Conservation (phyloP, 2,888 invertebrate genomes). For the Sicus ferrugineus region DNA sequence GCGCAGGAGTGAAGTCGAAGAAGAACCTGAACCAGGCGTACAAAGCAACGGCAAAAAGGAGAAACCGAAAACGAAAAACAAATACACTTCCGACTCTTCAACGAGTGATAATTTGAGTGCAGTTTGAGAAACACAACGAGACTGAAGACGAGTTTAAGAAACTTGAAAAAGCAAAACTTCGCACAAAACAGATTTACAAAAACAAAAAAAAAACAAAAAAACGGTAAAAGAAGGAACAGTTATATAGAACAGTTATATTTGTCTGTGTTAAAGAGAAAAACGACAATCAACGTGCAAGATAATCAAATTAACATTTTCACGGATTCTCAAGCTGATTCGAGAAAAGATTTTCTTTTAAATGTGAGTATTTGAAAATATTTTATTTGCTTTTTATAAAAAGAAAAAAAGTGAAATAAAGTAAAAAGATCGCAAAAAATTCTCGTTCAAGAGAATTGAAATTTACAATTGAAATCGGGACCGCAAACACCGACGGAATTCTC, state of each 20-base stretch:
- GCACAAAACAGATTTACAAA: neutral
- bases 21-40: slow-evolving; percentile 10
- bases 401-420: neutral
- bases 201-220: slow-evolving; percentile 16
- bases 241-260: neutral
- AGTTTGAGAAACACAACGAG: neutral
- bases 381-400: no score
- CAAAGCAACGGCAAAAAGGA: neutral
- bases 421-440: neutral
- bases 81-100: no score
- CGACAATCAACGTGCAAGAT: neutral
- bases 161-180: neutral
- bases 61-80: slow-evolving; percentile 1
- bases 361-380: slow-evolving; percentile 21
- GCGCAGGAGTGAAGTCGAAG: slow-evolving; percentile 40
- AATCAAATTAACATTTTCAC: neutral
- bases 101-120: neutral
- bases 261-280: neutral
- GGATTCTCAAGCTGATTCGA: neutral
- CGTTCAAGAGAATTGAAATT: neutral
- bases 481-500: neutral
- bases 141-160: neutral
- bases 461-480: neutral
- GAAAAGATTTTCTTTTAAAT: neutral
- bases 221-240: neutral